Evolutionary conservation across 2,888 invertebrate species (phyloP), one percentile per base, ranked within the genome.

Genomic region (Ophion costatus): DNA sequence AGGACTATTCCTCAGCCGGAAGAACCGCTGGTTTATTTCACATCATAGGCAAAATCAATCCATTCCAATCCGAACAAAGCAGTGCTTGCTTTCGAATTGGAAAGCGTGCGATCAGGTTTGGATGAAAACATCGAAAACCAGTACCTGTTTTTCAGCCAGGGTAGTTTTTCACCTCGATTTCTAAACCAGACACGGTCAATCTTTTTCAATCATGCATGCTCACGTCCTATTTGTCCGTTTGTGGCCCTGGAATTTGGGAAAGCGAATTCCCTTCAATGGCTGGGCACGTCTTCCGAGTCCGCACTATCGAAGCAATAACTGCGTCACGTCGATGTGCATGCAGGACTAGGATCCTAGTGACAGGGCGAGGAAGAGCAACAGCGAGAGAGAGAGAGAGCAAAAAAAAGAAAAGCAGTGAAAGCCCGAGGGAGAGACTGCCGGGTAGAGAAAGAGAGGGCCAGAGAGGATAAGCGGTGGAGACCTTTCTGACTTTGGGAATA

Each of bases 231-330:
- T 51, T 61, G 59, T 22, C 33, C 70, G 17, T 74, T 42, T 66
- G 45, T 22, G 14, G 56, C 38, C 10, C n/a, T 57, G 76, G 71
- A 80, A 80, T 80, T 73, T 67, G 22, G 11, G 45, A 2, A 38
- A 64, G 33, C 45, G 33, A 73, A 71, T 75, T 80, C 38, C 29
- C 45, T 11, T 51, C 38, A 33, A 33, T 51, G 57, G 22, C 57
- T n/a, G 29, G 59, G 59, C 45, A 45, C 29, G 77, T 66, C 61
- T 64, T 24, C 59, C 17, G 57, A 20, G 29, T 33, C 56, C n/a
- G 45, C 14, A 57, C 61, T 74, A 74, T 73, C 73, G 77, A 84
- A 74, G 78, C 80, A 70, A 81, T 84, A 78, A 84, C 69, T 63
- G 74, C 77, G 71, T 67, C 66, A 45, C 73, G 63, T 33, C 73